Evolutionary conservation across 2,113 vertebrate genomes (phyloP).

Genomic region (Eurystomus gularis): DNA sequence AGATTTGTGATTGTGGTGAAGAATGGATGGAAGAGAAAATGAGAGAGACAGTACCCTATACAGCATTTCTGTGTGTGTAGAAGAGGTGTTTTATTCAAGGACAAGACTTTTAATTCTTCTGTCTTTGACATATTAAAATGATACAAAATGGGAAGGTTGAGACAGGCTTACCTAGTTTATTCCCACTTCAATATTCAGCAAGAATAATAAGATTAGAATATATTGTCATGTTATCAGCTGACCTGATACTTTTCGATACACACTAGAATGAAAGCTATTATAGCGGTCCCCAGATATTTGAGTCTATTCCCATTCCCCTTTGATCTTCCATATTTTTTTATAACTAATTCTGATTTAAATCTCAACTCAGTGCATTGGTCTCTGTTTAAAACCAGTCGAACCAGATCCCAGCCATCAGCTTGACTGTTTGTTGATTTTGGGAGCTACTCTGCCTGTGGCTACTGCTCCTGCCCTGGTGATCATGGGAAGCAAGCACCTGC

Average conservation of each 20-base stretch:
- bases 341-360: conserved; percentile 2
- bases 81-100: neutral
- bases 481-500: neutral
- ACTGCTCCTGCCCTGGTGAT: neutral
- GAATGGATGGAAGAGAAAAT: neutral
- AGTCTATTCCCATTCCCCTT: neutral
- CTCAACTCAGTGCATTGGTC: neutral
- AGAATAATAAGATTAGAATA: conserved; percentile 23
- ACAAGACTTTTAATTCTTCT: neutral
- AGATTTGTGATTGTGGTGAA: neutral
- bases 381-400: neutral
- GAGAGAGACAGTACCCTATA: neutral
- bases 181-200: conserved; percentile 13
- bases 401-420: neutral
- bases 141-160: neutral
- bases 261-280: neutral
- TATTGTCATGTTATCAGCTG: conserved; percentile 23
- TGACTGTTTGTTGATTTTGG: neutral
- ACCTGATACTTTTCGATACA: neutral
- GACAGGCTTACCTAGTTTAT: neutral
- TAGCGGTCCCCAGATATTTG: neutral
- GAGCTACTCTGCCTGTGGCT: neutral
- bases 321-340: neutral
- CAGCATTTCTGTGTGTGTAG: neutral
- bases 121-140: neutral